Base-by-base conservation (phyloP, 1,140 invertebrate genomes). In the Heliconius melpomene region DNA sequence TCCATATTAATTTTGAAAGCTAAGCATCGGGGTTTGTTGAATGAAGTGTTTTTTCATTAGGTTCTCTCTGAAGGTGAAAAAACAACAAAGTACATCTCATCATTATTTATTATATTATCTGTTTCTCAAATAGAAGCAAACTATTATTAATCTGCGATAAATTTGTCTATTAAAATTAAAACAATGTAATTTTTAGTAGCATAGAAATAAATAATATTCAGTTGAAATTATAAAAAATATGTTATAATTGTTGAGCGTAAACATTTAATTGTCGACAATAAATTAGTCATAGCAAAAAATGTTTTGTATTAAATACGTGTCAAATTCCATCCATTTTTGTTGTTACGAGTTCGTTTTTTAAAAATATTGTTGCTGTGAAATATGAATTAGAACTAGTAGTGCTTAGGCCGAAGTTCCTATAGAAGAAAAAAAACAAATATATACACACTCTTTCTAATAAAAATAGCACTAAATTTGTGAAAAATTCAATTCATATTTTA, bases 241-340 rank as follows among this genome's bases (percentile, higher is more conserved):
- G 54, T 57, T 57, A 57, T 57, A 23, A 57, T 23, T 57, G 54
- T 57, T 57, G 20, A n/a, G n/a, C 8, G 54, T 57, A n/a, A 23
- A 57, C 54, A 46, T 78, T 29, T 46, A 57, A 81, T 79, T 11
- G 38, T 83, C 57, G 86, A 87, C 86, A 87, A 87, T 87, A 87
- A 87, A 81, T 86, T 84, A 86, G 84, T 83, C 60, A 66, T 66
- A 66, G 60, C 60, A 11, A 80, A 74, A 16, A 77, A 80, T 54
- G 82, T 86, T 85, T 81, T 79, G 72, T 85, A 83, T 79, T 79
- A 75, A 77, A 80, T 81, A 82, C 77, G 81, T 79, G 72, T 80
- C 72, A 70, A 80, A 84, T 79, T 87, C 85, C 86, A 87, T 87
- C 86, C 86, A 85, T 84, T 82, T 60, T 84, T 82, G 79, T 85